Base-by-base conservation (phyloP, 2,888 invertebrate species). In the Dione vanillae region DNA sequence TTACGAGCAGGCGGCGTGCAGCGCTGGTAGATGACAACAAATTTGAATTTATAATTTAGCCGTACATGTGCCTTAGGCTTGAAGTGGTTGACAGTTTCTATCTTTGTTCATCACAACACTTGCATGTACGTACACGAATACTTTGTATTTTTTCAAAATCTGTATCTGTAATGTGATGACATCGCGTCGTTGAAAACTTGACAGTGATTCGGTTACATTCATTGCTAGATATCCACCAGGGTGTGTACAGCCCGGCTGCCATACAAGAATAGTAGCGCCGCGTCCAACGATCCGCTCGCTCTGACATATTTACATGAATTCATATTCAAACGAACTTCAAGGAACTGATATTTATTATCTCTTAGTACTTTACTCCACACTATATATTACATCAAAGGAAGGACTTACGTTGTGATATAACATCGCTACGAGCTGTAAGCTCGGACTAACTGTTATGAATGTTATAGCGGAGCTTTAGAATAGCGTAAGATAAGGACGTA, bases 271-370 rank as follows among this genome's bases (percentile, higher is more conserved):
- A 37, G 5, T 37, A 54, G 56, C 66, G 9, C 27, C 1, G 16
- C n/a, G 27, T 19, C 35, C 20, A 12, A 43, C 43, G 43, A 12
- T 11, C 45, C 59, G 40, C 62, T 52, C 11, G 52, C 52, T 62
- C 52, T 37, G 40, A 37, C 16, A 40, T 19, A 62, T 62, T 62
- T 45, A 52, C 68, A 54, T 68, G 45, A 27, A 58, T 69, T 65
- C 49, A 65, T 69, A 65, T 69, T 69, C 69, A 69, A 65, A 58
- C 41, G 49, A 19, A 56, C 64, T 56, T 65, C 49, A 65, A 56
- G 56, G 65, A 65, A 65, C 27, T 56, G n/a, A 37, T 52, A 62
- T 68, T 68, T 64, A 62, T 69, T 40, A 64, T 40, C 37, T 59
- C 9, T 49, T 59, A 67, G 59, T 51, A 67, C 51, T 49, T 56